These are phyloP conservation scores for Omphaloscelis lunosa DNA, from an alignment of 2,888 invertebrate species.

Conservation along the genomic window DNA sequence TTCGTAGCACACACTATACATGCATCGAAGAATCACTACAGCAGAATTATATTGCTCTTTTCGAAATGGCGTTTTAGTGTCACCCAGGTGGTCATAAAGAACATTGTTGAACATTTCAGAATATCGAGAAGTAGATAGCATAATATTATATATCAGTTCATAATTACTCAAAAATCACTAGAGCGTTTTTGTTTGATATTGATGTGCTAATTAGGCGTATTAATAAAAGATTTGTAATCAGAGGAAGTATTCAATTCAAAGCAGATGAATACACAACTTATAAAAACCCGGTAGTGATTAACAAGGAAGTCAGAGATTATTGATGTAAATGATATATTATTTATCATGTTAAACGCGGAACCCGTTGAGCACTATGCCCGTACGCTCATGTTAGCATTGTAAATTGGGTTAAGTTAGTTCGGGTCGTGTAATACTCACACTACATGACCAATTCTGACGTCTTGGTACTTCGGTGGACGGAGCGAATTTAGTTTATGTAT, in stretches of 20 bases:
- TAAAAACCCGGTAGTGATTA: slow-evolving; percentile 53
- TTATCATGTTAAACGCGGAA: slow-evolving; percentile 50
- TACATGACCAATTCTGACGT: slow-evolving; percentile 58
- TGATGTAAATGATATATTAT: slow-evolving; percentile 43
- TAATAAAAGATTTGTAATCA: neutral
- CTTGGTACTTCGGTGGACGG: slow-evolving; percentile 46
- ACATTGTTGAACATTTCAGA: too few relatives aligned
- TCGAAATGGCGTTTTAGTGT: too few relatives aligned
- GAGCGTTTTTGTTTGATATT: neutral
- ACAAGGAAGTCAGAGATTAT: slow-evolving; percentile 54
- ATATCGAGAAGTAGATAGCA: neutral
- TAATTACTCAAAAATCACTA: neutral
- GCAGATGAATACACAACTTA: slow-evolving; percentile 5
- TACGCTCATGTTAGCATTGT: slow-evolving; percentile 63
- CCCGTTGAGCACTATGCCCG: slow-evolving; percentile 44
- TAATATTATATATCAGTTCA: neutral
- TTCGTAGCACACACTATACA: too few relatives aligned
- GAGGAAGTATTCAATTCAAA: slow-evolving; percentile 25
- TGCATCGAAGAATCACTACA: too few relatives aligned
- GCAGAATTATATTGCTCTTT: too few relatives aligned
- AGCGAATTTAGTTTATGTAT: slow-evolving; percentile 30
- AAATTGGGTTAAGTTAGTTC: slow-evolving; percentile 67
- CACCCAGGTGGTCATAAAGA: too few relatives aligned
- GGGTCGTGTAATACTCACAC: slow-evolving; percentile 59
- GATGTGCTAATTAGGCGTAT: neutral